Evolutionary conservation across 2,888 invertebrate species (phyloP), one percentile per base, ranked within the genome.

Genomic region (Autographa gamma): DNA sequence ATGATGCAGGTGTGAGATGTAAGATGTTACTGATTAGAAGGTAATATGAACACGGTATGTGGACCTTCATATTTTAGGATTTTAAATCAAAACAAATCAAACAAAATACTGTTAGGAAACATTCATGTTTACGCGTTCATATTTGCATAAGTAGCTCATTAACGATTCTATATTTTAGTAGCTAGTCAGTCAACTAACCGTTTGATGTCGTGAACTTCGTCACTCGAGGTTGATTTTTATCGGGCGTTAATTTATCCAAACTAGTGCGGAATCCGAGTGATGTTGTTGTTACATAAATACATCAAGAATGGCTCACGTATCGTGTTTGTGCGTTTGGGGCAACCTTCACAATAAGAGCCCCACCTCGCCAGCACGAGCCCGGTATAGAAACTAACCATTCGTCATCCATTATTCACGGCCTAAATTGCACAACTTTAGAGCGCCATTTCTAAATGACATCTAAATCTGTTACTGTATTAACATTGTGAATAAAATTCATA

Each of bases 401-500:
- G 93, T 95, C 95, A 95, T 95, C 93, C 93, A 94, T 95, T 95
- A 95, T 95, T 90, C 95, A 95, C 95, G 95, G 95, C 92, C 94
- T 92, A 94, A 95, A 95, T 95, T 95, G 95, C 95, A 93, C 95
- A 95, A 95, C 93, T 95, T 95, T 94, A 95, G 92, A 95, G 93
- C 94, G 94, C 95, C 94, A 95, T 95, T 95, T 95, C 95, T 94
- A 95, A 95, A 95, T 95, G 95, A 95, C 95, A 94, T 95, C 95
- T 95, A 95, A 95, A 95, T 95, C 95, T 95, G 95, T 95, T 95
- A 95, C 91, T 95, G 95, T 95, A 95, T 95, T 95, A 95, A 95
- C 95, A 95, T 95, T 94, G 95, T 95, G 95, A 95, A 95, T 95
- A 95, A 95, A 95, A 95, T 95, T 95, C 91, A 95, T 95, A 95